phyloP scores from a whole-genome alignment of 2,888 invertebrate species.

The Drosophila merina region DNA sequence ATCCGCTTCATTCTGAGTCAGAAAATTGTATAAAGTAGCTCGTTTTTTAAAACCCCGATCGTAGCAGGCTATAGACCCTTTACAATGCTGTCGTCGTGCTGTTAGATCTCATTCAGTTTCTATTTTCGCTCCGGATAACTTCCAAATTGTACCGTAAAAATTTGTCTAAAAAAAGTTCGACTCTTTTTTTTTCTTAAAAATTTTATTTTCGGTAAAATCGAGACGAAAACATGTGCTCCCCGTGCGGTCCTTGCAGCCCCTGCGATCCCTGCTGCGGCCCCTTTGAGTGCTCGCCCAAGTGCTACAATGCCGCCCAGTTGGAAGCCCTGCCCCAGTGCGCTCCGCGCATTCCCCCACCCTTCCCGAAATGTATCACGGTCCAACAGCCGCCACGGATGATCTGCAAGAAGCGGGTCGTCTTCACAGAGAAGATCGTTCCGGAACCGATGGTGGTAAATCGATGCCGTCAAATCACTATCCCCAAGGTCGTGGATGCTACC shows the following conservation, averaged over 20 bases:
- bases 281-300: constrained; percentile 80
- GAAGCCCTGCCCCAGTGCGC: constrained; percentile 81
- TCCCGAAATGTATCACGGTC: constrained; percentile 80
- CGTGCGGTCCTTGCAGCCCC: constrained; percentile 71
- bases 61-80: constrained; percentile 6
- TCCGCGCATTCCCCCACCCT: constrained; percentile 77
- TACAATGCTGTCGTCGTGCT: constrained; percentile 24
- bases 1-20: too few relatives aligned
- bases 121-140: constrained; percentile 51
- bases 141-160: constrained; percentile 62
- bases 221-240: constrained; percentile 67
- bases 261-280: constrained; percentile 81
- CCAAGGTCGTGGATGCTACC: constrained; percentile 80
- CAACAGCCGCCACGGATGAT: constrained; percentile 81
- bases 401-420: constrained; percentile 81
- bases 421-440: constrained; percentile 79
- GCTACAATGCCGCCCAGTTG: constrained; percentile 79
- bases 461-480: constrained; percentile 79
- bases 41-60: constrained; percentile 5
- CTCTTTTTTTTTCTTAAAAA: constrained; percentile 31
- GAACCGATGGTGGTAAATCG: constrained; percentile 81
- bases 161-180: constrained; percentile 34
- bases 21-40: constrained; percentile 4
- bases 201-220: constrained; percentile 27
- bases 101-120: constrained; percentile 33